Evolutionary conservation across 2,888 invertebrate genomes (phyloP).

Genomic region (Drosophila subsilvestris): DNA sequence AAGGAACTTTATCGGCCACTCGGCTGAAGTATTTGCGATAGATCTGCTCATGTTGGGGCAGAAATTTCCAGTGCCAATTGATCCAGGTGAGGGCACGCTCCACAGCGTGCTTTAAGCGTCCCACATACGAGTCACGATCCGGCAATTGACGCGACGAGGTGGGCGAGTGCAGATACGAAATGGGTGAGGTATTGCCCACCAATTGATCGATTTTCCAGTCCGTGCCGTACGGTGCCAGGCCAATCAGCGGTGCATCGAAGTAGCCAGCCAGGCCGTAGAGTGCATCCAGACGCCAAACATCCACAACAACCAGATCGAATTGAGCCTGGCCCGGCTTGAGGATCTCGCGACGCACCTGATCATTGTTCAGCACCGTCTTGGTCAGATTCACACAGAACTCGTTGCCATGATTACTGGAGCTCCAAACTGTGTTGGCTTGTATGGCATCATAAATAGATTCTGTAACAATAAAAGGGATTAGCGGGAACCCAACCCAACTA

Average conservation of each 20-base stretch:
- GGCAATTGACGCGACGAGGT: conserved; percentile 53
- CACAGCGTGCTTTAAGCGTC: conserved; percentile 78
- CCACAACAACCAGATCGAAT: conserved; percentile 81
- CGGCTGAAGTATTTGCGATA: conserved; percentile 64
- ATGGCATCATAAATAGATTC: not conserved
- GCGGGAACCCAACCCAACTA: too few species aligned
- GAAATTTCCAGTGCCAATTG: conserved; percentile 55
- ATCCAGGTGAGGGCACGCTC: conserved; percentile 55
- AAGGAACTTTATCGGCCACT: conserved; percentile 45
- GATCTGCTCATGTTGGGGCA: conserved; percentile 57
- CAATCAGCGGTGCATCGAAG: conserved; percentile 78
- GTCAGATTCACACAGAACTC: conserved; percentile 26
- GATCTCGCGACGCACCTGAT: conserved; percentile 61
- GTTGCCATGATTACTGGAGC: conserved; percentile 29
- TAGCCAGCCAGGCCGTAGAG: conserved; percentile 76
- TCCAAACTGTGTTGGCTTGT: conserved; percentile 28
- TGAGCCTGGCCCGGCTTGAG: conserved; percentile 67
- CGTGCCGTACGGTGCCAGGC: conserved; percentile 68
- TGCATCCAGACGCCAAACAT: conserved; percentile 80
- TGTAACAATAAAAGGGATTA: not conserved
- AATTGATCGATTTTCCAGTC: conserved; percentile 73
- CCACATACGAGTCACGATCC: conserved; percentile 80
- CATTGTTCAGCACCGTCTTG: conserved; percentile 44
- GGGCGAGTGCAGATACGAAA: conserved; percentile 73
- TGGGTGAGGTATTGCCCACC: conserved; percentile 76